Evolutionary conservation across 2,113 vertebrate species (phyloP).

Genomic region (Anseranas semipalmata): DNA sequence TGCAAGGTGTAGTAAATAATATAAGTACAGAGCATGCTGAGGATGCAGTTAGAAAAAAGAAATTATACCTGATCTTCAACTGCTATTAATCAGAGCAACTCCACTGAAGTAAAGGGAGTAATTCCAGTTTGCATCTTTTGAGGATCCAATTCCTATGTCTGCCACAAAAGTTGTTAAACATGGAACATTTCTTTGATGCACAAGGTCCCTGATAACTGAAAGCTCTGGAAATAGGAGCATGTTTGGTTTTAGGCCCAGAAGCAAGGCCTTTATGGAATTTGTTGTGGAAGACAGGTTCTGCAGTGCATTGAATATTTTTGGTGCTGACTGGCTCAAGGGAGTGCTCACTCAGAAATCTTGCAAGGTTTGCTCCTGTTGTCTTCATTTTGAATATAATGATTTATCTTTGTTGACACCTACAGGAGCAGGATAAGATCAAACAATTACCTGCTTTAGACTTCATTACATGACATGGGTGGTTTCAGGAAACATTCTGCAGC

Average conservation of each 20-base stretch:
- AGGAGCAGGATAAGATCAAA: constrained; percentile 27
- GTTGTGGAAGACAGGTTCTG: background rate
- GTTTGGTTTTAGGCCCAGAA: background rate
- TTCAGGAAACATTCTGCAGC: constrained; percentile 25
- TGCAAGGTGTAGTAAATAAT: background rate
- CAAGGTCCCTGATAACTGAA: background rate
- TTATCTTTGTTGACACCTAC: constrained; percentile 41
- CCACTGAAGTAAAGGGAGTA: background rate
- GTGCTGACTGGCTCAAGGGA: background rate
- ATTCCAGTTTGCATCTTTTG: background rate
- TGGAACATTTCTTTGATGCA: background rate
- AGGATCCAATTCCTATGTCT: background rate
- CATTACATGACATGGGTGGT: background rate
- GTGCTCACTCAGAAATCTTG: constrained; percentile 30
- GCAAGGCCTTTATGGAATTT: background rate
- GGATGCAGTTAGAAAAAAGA: background rate
- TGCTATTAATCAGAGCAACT: background rate
- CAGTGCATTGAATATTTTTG: background rate
- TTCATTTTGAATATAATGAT: constrained; percentile 11
- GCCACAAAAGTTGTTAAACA: background rate
- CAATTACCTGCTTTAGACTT: background rate
- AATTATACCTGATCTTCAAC: background rate
- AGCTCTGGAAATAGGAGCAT: background rate
- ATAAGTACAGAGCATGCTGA: background rate
- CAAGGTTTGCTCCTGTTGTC: background rate